These are phyloP conservation scores for Ciconia boyciana DNA, from an alignment of 2,113 vertebrate species.

Conservation along the genomic window DNA sequence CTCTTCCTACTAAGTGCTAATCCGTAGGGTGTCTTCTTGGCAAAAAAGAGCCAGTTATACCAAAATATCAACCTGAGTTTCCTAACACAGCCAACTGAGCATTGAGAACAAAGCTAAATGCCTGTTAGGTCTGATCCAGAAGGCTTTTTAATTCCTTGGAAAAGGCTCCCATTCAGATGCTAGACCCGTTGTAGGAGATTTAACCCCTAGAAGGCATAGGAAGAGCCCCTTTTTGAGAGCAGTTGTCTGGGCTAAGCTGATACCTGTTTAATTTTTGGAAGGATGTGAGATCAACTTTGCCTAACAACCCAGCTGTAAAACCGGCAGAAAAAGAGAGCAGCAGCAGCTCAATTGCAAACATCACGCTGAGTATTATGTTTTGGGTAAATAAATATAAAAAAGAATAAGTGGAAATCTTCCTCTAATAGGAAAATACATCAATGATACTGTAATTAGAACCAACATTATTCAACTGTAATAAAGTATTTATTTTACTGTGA, in stretches of 20 bases:
- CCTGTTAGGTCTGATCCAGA: background rate
- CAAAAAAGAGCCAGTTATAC: background rate
- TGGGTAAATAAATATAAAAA: slow-evolving; percentile 51
- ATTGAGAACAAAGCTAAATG: slow-evolving; percentile 1
- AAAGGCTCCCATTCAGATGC: background rate
- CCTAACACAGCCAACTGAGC: background rate
- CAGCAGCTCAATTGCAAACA: slow-evolving; percentile 15
- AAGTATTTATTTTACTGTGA: slow-evolving; percentile 51
- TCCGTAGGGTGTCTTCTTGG: background rate
- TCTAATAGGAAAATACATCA: slow-evolving; percentile 43
- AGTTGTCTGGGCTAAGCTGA: background rate
- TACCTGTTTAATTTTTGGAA: slow-evolving; percentile 16
- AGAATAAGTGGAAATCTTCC: slow-evolving; percentile 49
- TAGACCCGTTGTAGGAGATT: background rate
- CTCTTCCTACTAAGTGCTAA: background rate
- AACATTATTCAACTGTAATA: slow-evolving; percentile 39
- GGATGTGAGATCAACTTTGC: background rate
- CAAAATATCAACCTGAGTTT: background rate
- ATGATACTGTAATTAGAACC: slow-evolving; percentile 59
- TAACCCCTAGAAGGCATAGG: background rate
- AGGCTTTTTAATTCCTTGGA: background rate
- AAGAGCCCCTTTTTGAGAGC: background rate
- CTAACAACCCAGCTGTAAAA: slow-evolving; percentile 18
- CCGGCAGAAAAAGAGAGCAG: background rate
- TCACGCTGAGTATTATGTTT: slow-evolving; percentile 28